Base-by-base conservation (phyloP, 1,140 invertebrate genomes). In the Euglossa dilemma region DNA sequence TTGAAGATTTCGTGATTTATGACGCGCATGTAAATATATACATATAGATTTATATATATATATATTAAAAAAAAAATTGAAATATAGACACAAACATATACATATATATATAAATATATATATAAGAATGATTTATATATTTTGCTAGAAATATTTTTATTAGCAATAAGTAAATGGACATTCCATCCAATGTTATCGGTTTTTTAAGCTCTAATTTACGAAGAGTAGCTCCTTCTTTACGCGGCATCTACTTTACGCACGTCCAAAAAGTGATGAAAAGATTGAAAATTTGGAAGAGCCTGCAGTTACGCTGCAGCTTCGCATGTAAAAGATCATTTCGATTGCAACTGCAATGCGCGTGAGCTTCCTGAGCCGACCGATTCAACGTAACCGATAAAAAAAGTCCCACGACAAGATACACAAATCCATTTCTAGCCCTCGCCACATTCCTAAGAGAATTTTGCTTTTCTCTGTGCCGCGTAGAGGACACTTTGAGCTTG, bases 111-210 rank as follows among this genome's bases (percentile, higher is more conserved):
- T 64, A 84, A 14, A 25, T 25, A 59, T 43, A 73, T 84, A 79
- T 67, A 74, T 67, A 78, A 80, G 50, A 77, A 85, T 83, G 63
- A 82, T 87, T 83, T 87, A 89, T 90, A 87, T 89, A 90, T 89
- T 89, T 89, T 89, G 85, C 78, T 89, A 90, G 59, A 79, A 83
- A 87, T 87, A 89, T 84, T 81, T 89, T 86, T 89, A 94, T 74
- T 91, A 94, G 77, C 88, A 43, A 64, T 94, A 94, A 87, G 91
- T 87, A 25, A 61, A 88, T 89, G 67, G 90, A 91, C 72, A 88
- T 91, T 86, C 84, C 88, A 87, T 89, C 87, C 88, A 89, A 80
- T 84, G 78, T 88, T 86, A 79, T 83, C 78, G 64, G 72, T 81
- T 61, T 59, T 79, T 25, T 45, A 54, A 80, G 36, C 28, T 74